Base-by-base conservation (phyloP, 1,140 invertebrate species). In the Procambarus virginalis region DNA sequence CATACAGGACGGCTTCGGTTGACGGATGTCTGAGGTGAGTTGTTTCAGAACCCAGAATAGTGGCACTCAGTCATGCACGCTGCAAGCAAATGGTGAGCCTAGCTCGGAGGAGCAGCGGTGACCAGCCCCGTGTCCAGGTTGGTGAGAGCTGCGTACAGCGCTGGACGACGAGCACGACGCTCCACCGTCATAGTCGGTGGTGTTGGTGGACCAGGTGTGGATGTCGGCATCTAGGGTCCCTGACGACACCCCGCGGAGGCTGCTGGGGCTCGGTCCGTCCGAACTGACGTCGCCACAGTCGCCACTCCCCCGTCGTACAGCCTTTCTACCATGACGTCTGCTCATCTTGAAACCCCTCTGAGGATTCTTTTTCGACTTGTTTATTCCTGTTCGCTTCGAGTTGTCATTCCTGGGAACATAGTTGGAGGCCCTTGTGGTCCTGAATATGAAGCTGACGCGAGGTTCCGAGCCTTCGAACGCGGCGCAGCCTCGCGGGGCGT, bases 121-220 rank as follows among this genome's bases (percentile, higher is more conserved):
- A 64, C 60, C 86, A 20, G 70, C 2, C 51, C 77, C 77, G 77
- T 49, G 77, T n/a, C 60, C 8, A 12, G 84, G 78, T 3, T 75
- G 73, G 55, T 81, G 64, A 9, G 86, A 83, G 45, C 68, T 51
- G 10, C 79, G 12, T 48, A 55, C 49, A 58, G 80, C 79, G 22
- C 86, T 73, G 10, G 86, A 89, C 48, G 86, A 89, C 45, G 86
- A 89, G 68, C 79, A 89, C 5, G 86, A 89, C 79, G 86, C 86
- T 68, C 86, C 86, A 14, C 86, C 86, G 22, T 89, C 86, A 64
- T 89, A 89, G 68, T 89, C 86, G 17, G 86, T 89, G 1, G 80
- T 89, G 49, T 89, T 89, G n/a, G 86, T 89, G 17, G 86, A 89
- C 86, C 86, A 89, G 17, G 86, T 89, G 79, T 89, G 86, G n/a